Conservation (phyloP, 2,888 invertebrate genomes). For the Panzeria rudis region DNA sequence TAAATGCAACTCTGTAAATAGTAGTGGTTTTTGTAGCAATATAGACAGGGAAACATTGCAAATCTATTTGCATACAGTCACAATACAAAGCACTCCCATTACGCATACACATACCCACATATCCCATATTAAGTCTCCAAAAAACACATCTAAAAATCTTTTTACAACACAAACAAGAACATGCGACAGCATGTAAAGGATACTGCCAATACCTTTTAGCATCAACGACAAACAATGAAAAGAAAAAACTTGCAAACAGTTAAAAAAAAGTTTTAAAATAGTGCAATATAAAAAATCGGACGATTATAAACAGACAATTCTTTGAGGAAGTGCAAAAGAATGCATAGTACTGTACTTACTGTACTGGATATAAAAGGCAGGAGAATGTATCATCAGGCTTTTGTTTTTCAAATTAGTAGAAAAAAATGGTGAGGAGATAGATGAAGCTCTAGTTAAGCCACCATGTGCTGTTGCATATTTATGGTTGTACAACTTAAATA, state of each 20-base stretch:
- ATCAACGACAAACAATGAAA: constrained; percentile 62
- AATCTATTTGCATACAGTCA: constrained; percentile 72
- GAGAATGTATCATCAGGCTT: constrained; percentile 36
- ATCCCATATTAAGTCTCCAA: constrained; percentile 13
- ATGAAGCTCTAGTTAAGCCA: constrained; percentile 70
- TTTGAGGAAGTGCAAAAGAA: constrained; percentile 72
- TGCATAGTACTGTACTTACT: constrained; percentile 44
- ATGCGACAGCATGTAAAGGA: constrained; percentile 72
- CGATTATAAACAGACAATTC: constrained; percentile 70
- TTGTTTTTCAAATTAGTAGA: constrained; percentile 33
- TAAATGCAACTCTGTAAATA: constrained; percentile 69
- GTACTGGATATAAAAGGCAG: not conserved
- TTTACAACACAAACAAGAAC: constrained; percentile 65
- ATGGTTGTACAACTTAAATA: constrained; percentile 65
- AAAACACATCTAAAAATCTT: constrained; percentile 13
- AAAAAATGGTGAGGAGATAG: constrained; percentile 46
- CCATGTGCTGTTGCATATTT: constrained; percentile 72
- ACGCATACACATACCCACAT: constrained; percentile 32
- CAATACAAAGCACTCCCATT: constrained; percentile 68
- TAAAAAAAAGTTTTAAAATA: constrained; percentile 25
- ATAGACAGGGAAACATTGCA: constrained; percentile 61
- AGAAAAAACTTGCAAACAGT: constrained; percentile 49
- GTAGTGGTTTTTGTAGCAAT: constrained; percentile 29
- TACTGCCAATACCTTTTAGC: constrained; percentile 72
- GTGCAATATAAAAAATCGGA: constrained; percentile 41